Evolutionary conservation across 64 coral and sea anemone genomes (phyloP), one percentile per base, ranked within the genome.

Genomic region (Montipora sp.): DNA sequence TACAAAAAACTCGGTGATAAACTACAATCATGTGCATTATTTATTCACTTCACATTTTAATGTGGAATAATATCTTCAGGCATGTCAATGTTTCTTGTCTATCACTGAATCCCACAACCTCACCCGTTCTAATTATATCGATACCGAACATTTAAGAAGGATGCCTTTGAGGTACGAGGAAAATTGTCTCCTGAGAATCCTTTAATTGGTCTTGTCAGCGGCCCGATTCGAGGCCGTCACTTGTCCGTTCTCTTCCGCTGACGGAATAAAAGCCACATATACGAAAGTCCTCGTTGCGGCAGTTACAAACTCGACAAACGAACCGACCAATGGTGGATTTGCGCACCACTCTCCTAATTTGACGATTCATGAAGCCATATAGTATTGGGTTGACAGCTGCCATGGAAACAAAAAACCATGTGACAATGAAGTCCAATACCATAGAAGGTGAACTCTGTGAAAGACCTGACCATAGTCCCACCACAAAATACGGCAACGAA

Each of bases 361-460:
- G 95, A 48, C 95, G 87, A 92, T 94, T 97, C 8, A 89, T 87
- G 71, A 88, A 97, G 16, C 95, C 95, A 72, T 97, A 97, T 8
- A 89, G 47, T 19, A 97, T 23, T 7, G 95, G 92, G 83, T 97
- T 94, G 74, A 94, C 79, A 70, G 83, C 92, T 60, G 89, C 87
- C 77, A 92, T 89, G 75, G 77, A 71, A 51, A 97, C 51, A 48
- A 89, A 88, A 8, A 97, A 48, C 55, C 77, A 94, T 51, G 92
- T 88, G 57, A 90, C 94, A 45, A 94, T 50, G 91, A 97, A 97
- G 44, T 97, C 95, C 48, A 94, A 53, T 19, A 94, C 76, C 47
- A 57, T 59, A 73, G 92, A 69, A 44, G 95, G 92, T 19, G 61
- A 88, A n/a, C 45, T 8, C 65, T 94, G 92, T 14, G 69, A 87